Evolutionary conservation across 2,888 invertebrate species (phyloP), one percentile per base, ranked within the genome.

Genomic region (Fragum sueziense): DNA sequence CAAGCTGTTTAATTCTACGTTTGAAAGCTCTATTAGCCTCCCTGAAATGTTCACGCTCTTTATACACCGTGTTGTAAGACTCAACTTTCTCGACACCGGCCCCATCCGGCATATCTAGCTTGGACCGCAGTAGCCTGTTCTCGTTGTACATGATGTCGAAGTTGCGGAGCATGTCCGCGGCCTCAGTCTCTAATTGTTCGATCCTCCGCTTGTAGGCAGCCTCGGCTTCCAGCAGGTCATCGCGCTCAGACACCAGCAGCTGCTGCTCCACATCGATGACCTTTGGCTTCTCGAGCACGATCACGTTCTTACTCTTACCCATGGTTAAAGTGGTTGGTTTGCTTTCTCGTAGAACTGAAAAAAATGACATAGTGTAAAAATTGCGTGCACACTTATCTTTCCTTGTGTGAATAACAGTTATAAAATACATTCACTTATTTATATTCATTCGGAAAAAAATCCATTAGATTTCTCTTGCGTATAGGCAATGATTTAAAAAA

Each of bases 141-240:
- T 84, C 84, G 59, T 84, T 84, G 71, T 84, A 84, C 27, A 84
- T 57, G 9, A 80, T 78, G 29, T 84, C 84, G 69, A 80, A 84
- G 51, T 76, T 84, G n/a, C 72, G 71, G 9, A 84, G 69, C n/a
- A 79, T 74, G 22, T 84, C 84, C 20, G 72, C 70, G 7, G 78
- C 70, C 29, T 84, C 84, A 41, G 69, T 70, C 47, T 84, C 84
- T 17, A 84, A 29, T 25, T 79, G 57, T 31, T 79, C 74, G 7
- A 84, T 78, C 37, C 84, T 47, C 2, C 75, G 62, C 62, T 79
- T 78, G 34, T 79, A 84, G 1, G 65, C 84, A 34, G 51, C 34
- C 52, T 84, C 80, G 2, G 78, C 65, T n/a, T 80, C 84, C 17
- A 80, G 68, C 7, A 84, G 72, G 22, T 84, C 84, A 51, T 84